Percentiles rank a stretch among this genome's conserved stretches.
Conservation (phyloP, 2,113 vertebrate genomes). For the Eidolon helvum region DNA sequence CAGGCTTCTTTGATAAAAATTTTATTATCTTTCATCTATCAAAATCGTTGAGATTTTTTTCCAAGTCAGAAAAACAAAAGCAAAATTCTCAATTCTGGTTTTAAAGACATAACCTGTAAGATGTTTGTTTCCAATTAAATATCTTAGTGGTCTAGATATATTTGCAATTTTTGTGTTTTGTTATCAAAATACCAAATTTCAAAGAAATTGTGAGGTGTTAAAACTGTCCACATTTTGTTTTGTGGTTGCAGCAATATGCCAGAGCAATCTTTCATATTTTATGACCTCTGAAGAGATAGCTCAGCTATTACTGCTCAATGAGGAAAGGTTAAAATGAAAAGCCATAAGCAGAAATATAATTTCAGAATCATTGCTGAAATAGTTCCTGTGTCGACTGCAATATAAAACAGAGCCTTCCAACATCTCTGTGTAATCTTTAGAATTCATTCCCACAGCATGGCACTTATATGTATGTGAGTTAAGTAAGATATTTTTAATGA, state of each 20-base stretch:
- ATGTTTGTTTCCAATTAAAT: neutral
- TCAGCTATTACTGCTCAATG: neutral
- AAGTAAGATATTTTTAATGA: neutral
- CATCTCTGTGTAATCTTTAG: rapidly evolving
- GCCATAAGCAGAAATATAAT: neutral
- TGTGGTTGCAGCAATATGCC: neutral
- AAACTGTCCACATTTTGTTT: neutral
- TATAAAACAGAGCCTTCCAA: neutral
- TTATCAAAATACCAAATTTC: neutral
- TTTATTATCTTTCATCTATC: neutral
- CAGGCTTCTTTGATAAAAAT: neutral
- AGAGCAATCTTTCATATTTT: neutral
- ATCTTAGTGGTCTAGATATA: neutral
- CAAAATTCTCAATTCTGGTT: neutral
- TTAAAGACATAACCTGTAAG: neutral
- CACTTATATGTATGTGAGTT: rapidly evolving
- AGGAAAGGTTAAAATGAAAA: neutral
- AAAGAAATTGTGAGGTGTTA: neutral
- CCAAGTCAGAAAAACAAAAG: neutral
- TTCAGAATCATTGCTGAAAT: neutral
- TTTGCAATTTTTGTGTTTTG: neutral
- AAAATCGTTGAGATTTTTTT: neutral
- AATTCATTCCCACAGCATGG: neutral
- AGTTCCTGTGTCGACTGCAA: neutral
- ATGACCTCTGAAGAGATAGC: neutral